Base-by-base conservation (phyloP, 2,797 vertebrate species). In the Acanthopagrus latus region DNA sequence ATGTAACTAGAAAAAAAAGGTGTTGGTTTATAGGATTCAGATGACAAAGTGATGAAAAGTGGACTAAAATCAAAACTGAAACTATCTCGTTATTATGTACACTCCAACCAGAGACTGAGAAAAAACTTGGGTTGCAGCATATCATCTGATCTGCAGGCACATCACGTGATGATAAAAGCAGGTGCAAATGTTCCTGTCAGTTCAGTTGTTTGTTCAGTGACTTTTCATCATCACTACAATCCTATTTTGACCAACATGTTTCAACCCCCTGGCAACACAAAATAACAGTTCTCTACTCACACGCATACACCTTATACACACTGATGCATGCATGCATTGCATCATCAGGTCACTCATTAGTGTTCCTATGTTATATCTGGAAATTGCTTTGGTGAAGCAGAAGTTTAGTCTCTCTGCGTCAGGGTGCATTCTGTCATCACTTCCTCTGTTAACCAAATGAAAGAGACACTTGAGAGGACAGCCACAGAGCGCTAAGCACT, bases 181-280 rank as follows among this genome's bases (percentile, higher is more conserved):
- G 2, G 10, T 48, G 57, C 2, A 47, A n/a, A n/a, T 1, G 0
- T 38, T 71, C 8, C 59, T 14, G 71, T 51, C 52, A 56, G 44
- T 46, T 66, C 17, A 47, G 7, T 21, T 66, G 58, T 80, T 80
- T 78, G 50, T 41, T 75, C 33, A 47, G 48, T 27, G 74, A 20
- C 21, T 81, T 64, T 38, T 76, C 85, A 90, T 83, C 78, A 69
- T 80, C 38, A 38, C 8, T 63, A 59, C 43, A 72, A 17, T 59
- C 14, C 17, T 64, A 66, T 82, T 58, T 80, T 66, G 48, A 60
- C 29, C 46, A 59, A 62, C 23, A 33, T 2, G 12, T 77, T 73
- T 76, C 55, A 69, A 77, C 68, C 64, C 33, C 29, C 76, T 21
- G 23, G 56, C 74, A 74, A 75, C 74, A 80, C 64, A 60, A 51